These are phyloP conservation scores for Odontophorus gujanensis DNA, from an alignment of 2,113 vertebrate species.

Conservation along the genomic window DNA sequence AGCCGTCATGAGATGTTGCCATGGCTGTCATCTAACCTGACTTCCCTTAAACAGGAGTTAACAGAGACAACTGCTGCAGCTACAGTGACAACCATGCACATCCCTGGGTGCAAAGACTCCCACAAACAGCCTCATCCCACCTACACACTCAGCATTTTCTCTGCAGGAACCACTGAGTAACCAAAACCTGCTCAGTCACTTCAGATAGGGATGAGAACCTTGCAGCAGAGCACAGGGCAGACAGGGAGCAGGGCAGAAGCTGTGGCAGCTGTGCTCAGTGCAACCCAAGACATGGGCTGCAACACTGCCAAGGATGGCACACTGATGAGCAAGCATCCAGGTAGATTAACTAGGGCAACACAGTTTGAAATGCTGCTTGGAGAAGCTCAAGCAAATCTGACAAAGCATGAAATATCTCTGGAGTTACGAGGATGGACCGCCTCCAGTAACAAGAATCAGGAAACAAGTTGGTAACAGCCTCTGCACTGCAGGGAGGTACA, in stretches of 20 bases:
- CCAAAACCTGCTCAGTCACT: neutral
- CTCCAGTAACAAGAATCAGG: neutral
- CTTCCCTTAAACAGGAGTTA: neutral
- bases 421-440: rapidly evolving
- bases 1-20: neutral
- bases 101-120: neutral
- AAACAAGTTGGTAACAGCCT: neutral
- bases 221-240: neutral
- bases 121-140: neutral
- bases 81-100: neutral
- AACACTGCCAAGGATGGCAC: neutral
- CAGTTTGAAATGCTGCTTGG: neutral
- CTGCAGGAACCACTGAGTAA: neutral
- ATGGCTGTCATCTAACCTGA: neutral
- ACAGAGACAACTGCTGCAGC: neutral
- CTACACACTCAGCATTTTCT: neutral
- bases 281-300: neutral
- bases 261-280: neutral
- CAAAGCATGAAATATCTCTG: neutral
- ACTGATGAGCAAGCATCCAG: neutral
- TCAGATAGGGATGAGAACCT: neutral
- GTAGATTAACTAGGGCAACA: neutral
- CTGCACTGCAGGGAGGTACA: neutral
- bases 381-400: neutral
- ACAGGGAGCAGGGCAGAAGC: neutral